Percentiles rank a stretch among this genome's conserved stretches.
Conservation (phyloP, 2,888 invertebrate genomes). For the Carabus problematicus region DNA sequence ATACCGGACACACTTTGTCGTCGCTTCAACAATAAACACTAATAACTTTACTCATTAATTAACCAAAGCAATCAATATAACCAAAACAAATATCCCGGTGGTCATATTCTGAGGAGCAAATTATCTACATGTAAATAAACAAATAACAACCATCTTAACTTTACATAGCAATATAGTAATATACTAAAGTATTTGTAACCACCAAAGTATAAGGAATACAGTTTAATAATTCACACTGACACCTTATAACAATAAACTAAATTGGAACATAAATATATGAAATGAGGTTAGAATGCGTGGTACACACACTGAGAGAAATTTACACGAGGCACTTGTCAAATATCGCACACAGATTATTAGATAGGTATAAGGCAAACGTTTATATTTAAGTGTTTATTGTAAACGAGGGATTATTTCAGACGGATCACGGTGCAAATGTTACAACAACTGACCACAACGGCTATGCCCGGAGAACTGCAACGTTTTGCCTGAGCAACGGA, state of each 20-base stretch:
- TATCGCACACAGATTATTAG: constrained; percentile 25
- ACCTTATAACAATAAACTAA: constrained; percentile 12
- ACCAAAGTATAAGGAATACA: constrained; percentile 10
- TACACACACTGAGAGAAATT: background rate
- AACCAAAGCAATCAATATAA: no score
- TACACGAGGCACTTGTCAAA: constrained; percentile 20
- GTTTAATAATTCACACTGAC: constrained; percentile 30
- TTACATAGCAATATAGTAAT: background rate
- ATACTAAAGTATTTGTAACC: constrained; percentile 1
- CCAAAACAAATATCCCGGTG: no score
- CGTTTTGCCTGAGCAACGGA: background rate
- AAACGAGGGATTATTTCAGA: background rate
- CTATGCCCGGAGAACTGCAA: constrained; percentile 9
- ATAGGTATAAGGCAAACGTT: constrained; percentile 18
- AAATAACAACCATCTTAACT: background rate
- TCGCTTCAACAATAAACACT: no score
- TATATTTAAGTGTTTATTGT: no score
- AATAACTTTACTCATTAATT: no score
- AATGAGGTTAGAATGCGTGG: constrained; percentile 6
- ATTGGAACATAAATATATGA: constrained; percentile 13
- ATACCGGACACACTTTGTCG: no score
- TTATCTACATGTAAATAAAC: background rate
- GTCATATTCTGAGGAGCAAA: no score
- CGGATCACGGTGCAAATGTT: constrained; percentile 1
- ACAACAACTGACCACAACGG: background rate